Evolutionary conservation across 2,888 invertebrate species (phyloP), one percentile per base, ranked within the genome.

Genomic region (Agrochola lota): DNA sequence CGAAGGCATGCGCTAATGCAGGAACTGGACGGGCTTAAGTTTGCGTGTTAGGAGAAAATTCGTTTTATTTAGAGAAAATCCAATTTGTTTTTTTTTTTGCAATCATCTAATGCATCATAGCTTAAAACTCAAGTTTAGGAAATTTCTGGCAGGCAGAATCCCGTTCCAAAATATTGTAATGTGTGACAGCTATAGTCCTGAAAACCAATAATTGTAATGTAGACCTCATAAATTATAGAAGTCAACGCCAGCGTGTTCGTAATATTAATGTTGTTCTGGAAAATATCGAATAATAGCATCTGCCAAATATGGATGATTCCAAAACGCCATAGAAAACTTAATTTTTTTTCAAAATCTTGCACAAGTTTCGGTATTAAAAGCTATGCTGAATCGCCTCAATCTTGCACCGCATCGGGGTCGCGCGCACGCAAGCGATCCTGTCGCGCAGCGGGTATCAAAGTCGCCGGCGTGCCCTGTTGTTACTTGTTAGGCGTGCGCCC

Each of bases 361-460:
- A 83, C 23, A 63, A 57, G 52, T 71, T 78, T 75, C 43, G 59
- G 64, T 62, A 72, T 75, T 71, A 70, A 74, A 78, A 26, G 71
- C 77, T 80, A 30, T 60, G 74, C 78, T 75, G 63, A 76, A 89
- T 88, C 87, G 88, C 88, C 86, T 89, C 88, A 89, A 90, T 90
- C 92, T 92, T 91, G 89, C 81, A 73, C 89, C 90, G 85, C 88
- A 88, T 88, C 87, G 78, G 84, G 90, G 89, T 88, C 90, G 87
- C 88, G 88, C 87, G 92, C 95, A 95, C 95, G 95, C 95, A 92
- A 94, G 92, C 91, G 90, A 88, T 78, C 90, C 91, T 95, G 95
- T 95, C 93, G 92, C 95, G 87, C 95, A 95, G 95, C 95, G 91
- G 95, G 95, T 91, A 92, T 94, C 94, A 92, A 94, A 94, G 94